These are phyloP conservation scores for Argyresthia albistria DNA, from an alignment of 2,888 invertebrate species.

Conservation along the genomic window DNA sequence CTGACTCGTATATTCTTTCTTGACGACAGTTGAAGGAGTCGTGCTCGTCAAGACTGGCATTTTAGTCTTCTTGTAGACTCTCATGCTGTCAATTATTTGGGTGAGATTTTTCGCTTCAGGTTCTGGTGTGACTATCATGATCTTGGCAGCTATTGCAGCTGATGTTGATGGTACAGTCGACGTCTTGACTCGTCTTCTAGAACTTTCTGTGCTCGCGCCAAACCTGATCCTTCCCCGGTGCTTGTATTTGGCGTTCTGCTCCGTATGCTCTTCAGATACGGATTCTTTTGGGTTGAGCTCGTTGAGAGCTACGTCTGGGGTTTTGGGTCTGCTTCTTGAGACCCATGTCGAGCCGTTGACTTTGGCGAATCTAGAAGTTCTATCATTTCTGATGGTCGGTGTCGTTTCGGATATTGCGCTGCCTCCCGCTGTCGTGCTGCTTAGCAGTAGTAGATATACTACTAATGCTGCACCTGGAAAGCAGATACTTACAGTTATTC, in stretches of 20 bases:
- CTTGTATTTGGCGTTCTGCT: conserved; percentile 63
- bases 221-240: conserved; percentile 56
- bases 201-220: conserved; percentile 13
- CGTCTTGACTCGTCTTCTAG: not conserved
- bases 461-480: conserved; percentile 63
- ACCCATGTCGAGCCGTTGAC: conserved; percentile 31
- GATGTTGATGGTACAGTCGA: conserved; percentile 7
- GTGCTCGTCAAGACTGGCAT: conserved; percentile 32
- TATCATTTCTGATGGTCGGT: conserved; percentile 37
- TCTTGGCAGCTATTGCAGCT: conserved; percentile 28
- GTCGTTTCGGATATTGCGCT: conserved; percentile 41
- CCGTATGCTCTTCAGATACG: conserved; percentile 51
- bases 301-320: conserved; percentile 47
- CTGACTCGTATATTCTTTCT: conserved; percentile 20
- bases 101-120: conserved; percentile 49
- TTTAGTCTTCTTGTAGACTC: conserved; percentile 47
- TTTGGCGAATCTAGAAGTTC: conserved; percentile 26
- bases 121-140: conserved; percentile 56
- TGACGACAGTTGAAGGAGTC: conserved; percentile 22
- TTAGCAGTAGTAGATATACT: conserved; percentile 57
- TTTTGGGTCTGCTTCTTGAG: conserved; percentile 29
- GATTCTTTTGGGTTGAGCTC: conserved; percentile 53
- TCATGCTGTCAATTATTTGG: conserved; percentile 53
- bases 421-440: conserved; percentile 41
- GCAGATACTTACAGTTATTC: no score